Base-by-base conservation (phyloP, 2,888 invertebrate species). In the Drosophila setosimentum region DNA sequence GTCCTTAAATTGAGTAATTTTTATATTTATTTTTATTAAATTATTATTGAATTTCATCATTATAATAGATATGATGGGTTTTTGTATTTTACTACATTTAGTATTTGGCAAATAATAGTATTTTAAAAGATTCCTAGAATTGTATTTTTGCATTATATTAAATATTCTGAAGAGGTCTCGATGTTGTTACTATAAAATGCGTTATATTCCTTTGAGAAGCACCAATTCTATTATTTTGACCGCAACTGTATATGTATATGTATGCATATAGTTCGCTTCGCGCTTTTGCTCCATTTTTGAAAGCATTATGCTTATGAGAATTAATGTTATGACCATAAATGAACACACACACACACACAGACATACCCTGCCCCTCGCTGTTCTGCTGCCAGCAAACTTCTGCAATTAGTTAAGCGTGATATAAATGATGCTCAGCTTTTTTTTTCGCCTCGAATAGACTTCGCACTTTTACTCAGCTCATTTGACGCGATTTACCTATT, bases 291-390 rank as follows among this genome's bases (percentile, higher is more conserved):
- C 75, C 87, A 90, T 87, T 90, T 90, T 85, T 68, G 75, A 78
- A 90, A 80, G 89, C 85, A 85, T 90, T 89, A 89, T 89, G 87
- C 91, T 90, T 89, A 85, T 89, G 91, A 90, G 85, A 85, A 85
- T 85, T 90, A 87, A 85, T 90, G 89, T 83, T 62, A 88, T 90
- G 76, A 76, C 70, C 65, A 58, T 55, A 61, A 48, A 60, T 40
- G 63, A 37, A 45, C 50, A 57, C 24, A 21, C 13, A 63, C 33
- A 51, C 35, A 42, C 42, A 45, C 48, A 33, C 53, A 57, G 40
- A 51, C 27, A 59, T 29, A 70, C 29, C 24, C 8, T 7, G 3
- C 54, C 42, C 63, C 57, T 33, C 27, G 32, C 40, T 27, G 13
- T 32, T 35, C 27, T 54, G 40, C n/a, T 37, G 13, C 49, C 24